phyloP scores from a whole-genome alignment of 2,113 vertebrate species.

The Eupsittula cactorum region DNA sequence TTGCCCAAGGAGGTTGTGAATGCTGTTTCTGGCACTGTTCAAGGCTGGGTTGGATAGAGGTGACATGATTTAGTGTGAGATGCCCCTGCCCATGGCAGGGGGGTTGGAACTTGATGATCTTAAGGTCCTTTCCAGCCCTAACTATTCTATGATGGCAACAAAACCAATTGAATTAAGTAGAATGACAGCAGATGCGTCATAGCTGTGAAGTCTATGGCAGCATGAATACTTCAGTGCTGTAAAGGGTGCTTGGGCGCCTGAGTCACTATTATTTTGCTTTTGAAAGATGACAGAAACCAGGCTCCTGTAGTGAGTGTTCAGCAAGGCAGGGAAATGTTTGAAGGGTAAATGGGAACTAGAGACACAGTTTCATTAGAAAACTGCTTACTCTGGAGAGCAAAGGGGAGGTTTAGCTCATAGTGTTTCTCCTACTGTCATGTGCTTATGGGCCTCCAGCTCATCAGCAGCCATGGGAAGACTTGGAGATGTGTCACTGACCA shows the following conservation, averaged over 20 bases:
- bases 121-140: too few relatives aligned
- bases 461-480: background rate
- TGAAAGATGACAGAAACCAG: background rate
- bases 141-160: background rate
- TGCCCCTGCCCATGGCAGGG: too few relatives aligned
- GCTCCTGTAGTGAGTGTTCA: background rate
- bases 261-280: background rate
- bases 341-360: background rate
- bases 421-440: background rate
- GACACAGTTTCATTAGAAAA: background rate
- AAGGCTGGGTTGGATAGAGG: too few relatives aligned
- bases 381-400: background rate
- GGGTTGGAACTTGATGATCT: too few relatives aligned
- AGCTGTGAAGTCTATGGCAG: background rate
- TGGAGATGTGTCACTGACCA: background rate
- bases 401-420: background rate
- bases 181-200: background rate
- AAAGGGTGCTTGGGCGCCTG: background rate
- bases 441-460: rapidly evolving
- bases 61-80: too few relatives aligned
- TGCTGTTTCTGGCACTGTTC: too few relatives aligned
- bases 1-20: too few relatives aligned
- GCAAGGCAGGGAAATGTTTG: background rate
- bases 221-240: background rate
- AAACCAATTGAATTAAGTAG: background rate